Evolutionary conservation across 1,140 invertebrate species (phyloP).

Genomic region (Calephelis virginiensis): DNA sequence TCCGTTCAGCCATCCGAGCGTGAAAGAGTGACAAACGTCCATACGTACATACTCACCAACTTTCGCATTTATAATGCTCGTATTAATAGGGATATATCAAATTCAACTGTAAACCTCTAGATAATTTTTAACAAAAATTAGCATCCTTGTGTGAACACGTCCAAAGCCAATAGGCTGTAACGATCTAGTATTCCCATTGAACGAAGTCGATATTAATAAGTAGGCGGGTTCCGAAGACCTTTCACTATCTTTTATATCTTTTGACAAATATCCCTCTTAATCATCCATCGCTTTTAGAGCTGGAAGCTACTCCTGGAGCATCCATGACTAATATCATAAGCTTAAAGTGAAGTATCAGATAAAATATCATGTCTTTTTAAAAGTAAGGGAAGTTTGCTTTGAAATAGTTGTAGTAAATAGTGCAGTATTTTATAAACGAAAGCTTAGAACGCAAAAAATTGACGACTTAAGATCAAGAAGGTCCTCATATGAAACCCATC

Average conservation of each 20-base stretch:
- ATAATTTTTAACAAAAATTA: not conserved
- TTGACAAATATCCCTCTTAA: constrained; percentile 4
- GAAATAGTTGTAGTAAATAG: no score
- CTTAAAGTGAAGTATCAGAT: not conserved
- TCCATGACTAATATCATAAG: not conserved
- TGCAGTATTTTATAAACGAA: no score
- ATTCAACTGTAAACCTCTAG: no score
- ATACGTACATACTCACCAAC: no score
- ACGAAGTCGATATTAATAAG: constrained; percentile 10
- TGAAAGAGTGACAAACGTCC: no score
- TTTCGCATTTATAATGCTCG: no score
- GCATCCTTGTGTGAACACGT: not conserved
- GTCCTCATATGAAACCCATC: no score
- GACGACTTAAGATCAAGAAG: no score
- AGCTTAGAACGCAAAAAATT: no score
- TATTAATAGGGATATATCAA: no score
- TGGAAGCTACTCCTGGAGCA: not conserved
- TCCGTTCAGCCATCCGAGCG: no score
- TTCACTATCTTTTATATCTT: constrained; percentile 8
- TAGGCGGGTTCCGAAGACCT: not conserved
- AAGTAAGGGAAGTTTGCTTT: no score
- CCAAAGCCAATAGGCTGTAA: not conserved
- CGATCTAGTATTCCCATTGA: constrained; percentile 1
- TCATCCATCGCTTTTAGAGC: not conserved
- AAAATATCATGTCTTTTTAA: not conserved